Percentiles rank a stretch among this genome's conserved stretches.
Evolutionary conservation across 2,113 vertebrate genomes (phyloP).

Genomic region (Dromaius novaehollandiae): DNA sequence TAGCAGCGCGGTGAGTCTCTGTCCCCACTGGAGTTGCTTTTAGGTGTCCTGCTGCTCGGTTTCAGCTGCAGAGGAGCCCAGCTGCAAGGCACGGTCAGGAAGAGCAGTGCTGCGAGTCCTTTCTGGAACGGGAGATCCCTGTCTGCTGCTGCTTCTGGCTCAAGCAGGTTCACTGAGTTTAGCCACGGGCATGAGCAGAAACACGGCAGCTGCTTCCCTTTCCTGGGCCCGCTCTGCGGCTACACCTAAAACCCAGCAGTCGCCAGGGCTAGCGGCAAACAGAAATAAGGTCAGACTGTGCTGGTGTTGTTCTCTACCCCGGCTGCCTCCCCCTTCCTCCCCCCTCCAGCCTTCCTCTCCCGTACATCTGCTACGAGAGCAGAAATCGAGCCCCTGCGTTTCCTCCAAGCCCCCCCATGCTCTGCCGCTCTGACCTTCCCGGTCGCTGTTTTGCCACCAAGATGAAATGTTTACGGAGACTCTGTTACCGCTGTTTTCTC

Average conservation of each 20-base stretch:
- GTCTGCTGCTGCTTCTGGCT: neutral
- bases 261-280: neutral
- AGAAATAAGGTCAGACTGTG: conserved; percentile 9
- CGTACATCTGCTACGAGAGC: neutral
- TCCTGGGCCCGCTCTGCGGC: neutral
- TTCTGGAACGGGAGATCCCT: neutral
- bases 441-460: neutral
- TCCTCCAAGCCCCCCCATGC: neutral
- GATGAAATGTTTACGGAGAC: conserved; percentile 59
- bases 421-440: conserved; percentile 1
- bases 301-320: neutral
- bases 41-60: neutral
- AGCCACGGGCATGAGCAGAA: rapidly evolving
- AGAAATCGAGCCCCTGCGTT: neutral
- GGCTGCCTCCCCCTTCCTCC: neutral
- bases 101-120: neutral
- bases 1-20: neutral
- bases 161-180: neutral
- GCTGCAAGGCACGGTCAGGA: neutral
- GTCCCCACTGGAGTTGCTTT: neutral
- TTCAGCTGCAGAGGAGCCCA: neutral
- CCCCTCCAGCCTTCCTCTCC: neutral
- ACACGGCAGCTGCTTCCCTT: neutral
- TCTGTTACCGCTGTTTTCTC: conserved; percentile 32
- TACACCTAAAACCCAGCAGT: neutral